phyloP scores from a whole-genome alignment of 2,797 vertebrate species.

The Leuciscus waleckii region DNA sequence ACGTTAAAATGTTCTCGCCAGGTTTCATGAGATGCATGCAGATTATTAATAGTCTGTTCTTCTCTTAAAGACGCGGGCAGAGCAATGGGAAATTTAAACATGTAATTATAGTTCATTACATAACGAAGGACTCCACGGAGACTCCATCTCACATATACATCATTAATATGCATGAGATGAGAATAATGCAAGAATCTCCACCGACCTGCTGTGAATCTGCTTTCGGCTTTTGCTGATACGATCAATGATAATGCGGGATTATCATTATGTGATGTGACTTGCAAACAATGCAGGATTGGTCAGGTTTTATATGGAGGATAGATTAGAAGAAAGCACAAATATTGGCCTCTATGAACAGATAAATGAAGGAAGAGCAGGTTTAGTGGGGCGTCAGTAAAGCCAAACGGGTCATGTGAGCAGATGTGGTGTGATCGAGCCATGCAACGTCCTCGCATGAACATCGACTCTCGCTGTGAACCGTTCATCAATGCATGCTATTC shows the following conservation, averaged over 20 bases:
- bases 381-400: background rate
- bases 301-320: too few relatives aligned
- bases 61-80: background rate
- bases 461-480: background rate
- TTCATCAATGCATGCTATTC: background rate
- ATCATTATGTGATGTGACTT: too few relatives aligned
- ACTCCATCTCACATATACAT: background rate
- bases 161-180: constrained; percentile 32
- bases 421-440: constrained; percentile 37
- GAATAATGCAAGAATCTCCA: background rate
- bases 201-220: background rate
- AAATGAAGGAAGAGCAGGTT: background rate
- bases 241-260: background rate
- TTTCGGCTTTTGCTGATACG: background rate
- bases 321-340: background rate
- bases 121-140: constrained; percentile 6
- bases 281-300: background rate
- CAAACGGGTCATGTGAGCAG: constrained; percentile 11
- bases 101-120: constrained; percentile 15
- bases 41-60: background rate
- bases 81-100: background rate
- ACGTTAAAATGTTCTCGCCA: background rate
- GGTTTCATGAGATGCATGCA: background rate
- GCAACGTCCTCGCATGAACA: background rate
- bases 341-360: background rate